These are phyloP conservation scores for Cecidostiba fungosa DNA, from an alignment of 2,888 invertebrate genomes.

Conservation along the genomic window DNA sequence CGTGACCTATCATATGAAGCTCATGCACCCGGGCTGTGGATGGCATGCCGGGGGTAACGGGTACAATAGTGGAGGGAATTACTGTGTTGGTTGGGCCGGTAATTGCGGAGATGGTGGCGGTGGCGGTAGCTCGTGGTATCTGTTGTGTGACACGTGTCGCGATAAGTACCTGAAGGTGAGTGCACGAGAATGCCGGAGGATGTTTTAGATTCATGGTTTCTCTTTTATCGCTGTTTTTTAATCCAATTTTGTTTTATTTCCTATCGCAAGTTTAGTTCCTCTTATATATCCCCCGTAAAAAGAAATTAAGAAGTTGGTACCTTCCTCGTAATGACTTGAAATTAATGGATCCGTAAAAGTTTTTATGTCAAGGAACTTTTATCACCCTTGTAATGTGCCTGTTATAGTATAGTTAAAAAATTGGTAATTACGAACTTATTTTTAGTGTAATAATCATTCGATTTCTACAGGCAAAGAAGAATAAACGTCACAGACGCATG, in stretches of 20 bases:
- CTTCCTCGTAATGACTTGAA: constrained; percentile 1
- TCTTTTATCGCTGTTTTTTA: neutral
- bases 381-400: neutral
- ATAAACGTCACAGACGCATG: constrained; percentile 67
- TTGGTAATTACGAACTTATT: neutral
- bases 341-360: constrained; percentile 11
- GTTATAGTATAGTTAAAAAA: neutral
- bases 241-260: neutral
- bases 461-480: constrained; percentile 59
- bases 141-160: constrained; percentile 95
- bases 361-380: neutral
- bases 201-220: neutral
- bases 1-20: constrained; percentile 95
- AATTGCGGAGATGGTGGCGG: constrained; percentile 93
- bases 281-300: neutral
- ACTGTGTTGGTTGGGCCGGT: constrained; percentile 93
- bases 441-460: neutral
- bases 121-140: constrained; percentile 92
- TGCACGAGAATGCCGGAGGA: neutral
- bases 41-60: constrained; percentile 92
- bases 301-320: constrained; percentile 7
- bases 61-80: constrained; percentile 94
- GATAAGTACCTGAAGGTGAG: constrained; percentile 84
- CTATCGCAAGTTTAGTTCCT: constrained; percentile 7
- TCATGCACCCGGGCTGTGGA: constrained; percentile 95